Conservation (phyloP, 2,888 invertebrate genomes). For the Lottia gigantea region DNA sequence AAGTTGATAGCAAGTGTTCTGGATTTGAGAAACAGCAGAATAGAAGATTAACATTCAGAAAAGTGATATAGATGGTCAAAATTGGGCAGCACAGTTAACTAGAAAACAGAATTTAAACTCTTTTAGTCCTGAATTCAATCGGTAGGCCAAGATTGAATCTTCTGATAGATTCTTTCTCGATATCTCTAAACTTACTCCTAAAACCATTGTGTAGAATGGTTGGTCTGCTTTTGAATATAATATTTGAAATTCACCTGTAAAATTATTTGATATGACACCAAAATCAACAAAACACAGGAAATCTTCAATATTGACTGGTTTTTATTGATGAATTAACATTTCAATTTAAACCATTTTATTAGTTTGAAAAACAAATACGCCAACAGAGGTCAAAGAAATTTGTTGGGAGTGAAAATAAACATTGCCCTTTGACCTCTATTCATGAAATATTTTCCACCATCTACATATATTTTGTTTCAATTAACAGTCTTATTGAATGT, state of each 20-base stretch:
- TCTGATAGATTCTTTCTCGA: too few relatives aligned
- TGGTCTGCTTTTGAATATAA: background rate
- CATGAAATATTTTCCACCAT: background rate
- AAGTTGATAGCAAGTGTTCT: too few relatives aligned
- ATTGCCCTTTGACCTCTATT: slow-evolving; percentile 10
- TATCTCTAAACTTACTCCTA: background rate
- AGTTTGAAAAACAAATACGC: slow-evolving; percentile 1
- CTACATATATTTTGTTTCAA: slow-evolving; percentile 8
- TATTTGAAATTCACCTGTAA: background rate
- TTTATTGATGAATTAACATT: background rate
- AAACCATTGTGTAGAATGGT: background rate
- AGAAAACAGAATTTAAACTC: too few relatives aligned
- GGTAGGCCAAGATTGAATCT: too few relatives aligned
- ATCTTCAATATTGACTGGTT: slow-evolving; percentile 2
- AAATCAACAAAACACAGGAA: background rate
- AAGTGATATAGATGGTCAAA: too few relatives aligned
- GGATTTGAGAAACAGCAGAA: too few relatives aligned
- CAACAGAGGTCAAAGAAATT: background rate
- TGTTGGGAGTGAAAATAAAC: slow-evolving; percentile 4
- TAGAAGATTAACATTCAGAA: too few relatives aligned
- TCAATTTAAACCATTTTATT: slow-evolving; percentile 6
- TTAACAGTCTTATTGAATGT: background rate
- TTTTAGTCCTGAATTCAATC: too few relatives aligned
- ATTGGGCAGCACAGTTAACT: too few relatives aligned
- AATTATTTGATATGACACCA: background rate